Conservation (phyloP, 2,888 invertebrate species). For the Polyploca ridens region DNA sequence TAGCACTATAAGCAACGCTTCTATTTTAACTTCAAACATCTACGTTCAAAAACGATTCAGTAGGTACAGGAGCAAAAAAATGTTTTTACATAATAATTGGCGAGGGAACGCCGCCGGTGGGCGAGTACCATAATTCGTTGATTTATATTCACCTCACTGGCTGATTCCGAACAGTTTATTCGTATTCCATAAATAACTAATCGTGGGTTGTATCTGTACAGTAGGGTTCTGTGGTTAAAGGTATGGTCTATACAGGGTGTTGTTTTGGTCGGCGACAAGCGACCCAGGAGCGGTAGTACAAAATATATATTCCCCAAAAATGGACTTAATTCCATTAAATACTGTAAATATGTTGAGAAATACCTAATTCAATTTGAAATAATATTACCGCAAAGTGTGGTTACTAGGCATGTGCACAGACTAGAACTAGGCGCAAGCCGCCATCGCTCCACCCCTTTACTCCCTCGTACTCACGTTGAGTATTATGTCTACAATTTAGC, state of each 20-base stretch:
- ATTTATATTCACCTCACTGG: conserved; percentile 20
- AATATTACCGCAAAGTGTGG: no score
- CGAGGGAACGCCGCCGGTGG: conserved; percentile 1
- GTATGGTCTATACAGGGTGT: background rate
- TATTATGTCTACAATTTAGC: no score
- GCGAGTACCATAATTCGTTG: conserved; percentile 6
- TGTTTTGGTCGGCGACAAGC: no score
- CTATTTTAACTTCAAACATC: background rate
- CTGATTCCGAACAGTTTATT: conserved; percentile 14
- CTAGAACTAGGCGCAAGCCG: no score
- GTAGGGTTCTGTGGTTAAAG: background rate
- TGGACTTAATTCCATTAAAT: no score
- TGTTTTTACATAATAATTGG: conserved; percentile 7
- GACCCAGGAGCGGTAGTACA: no score
- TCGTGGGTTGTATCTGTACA: conserved; percentile 4
- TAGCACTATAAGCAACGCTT: background rate
- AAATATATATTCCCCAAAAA: no score
- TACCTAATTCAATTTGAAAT: no score
- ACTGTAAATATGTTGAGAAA: no score
- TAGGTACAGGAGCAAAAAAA: conserved; percentile 2
- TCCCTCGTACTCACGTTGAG: no score
- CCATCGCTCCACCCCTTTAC: no score
- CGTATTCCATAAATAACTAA: conserved; percentile 7
- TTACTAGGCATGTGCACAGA: no score
- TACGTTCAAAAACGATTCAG: background rate